phyloP scores from a whole-genome alignment of 2,797 vertebrate species.

The Acipenser transmontanus region DNA sequence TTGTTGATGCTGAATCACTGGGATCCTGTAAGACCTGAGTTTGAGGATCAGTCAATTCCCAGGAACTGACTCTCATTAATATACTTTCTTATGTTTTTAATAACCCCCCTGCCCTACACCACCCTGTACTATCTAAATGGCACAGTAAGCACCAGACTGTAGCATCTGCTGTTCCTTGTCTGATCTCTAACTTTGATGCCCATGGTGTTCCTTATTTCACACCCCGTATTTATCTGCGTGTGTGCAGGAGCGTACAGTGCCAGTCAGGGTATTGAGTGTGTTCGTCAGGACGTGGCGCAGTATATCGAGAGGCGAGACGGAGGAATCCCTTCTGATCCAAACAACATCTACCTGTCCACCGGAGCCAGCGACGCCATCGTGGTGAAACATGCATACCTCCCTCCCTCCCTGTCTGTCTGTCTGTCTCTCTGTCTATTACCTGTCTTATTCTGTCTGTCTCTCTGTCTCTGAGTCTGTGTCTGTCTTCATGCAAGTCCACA shows the following conservation, averaged over 20 bases:
- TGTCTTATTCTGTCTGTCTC: not conserved
- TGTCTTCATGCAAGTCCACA: no score
- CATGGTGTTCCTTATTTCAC: not conserved
- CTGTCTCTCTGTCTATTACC: no score
- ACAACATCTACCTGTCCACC: constrained; percentile 75
- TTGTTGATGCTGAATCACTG: no score
- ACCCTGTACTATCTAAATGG: no score
- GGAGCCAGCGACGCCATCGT: constrained; percentile 82
- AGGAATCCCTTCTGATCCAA: constrained; percentile 60
- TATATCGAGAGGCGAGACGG: constrained; percentile 78
- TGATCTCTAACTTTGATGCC: not conserved
- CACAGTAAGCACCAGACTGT: no score
- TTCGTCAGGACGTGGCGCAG: constrained; percentile 71
- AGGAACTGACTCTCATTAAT: no score
- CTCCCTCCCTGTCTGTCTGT: not conserved
- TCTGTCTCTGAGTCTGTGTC: not conserved
- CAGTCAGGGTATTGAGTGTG: constrained; percentile 72
- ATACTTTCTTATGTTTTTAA: no score
- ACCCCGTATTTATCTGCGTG: constrained; percentile 23
- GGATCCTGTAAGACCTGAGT: no score
- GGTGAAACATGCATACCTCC: constrained; percentile 48
- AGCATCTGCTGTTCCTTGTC: no score
- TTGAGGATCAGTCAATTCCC: no score
- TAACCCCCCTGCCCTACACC: no score
- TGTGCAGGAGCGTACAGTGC: constrained; percentile 72